These are phyloP conservation scores for Epinotia demarniana DNA, from an alignment of 2,888 invertebrate genomes.

Conservation along the genomic window DNA sequence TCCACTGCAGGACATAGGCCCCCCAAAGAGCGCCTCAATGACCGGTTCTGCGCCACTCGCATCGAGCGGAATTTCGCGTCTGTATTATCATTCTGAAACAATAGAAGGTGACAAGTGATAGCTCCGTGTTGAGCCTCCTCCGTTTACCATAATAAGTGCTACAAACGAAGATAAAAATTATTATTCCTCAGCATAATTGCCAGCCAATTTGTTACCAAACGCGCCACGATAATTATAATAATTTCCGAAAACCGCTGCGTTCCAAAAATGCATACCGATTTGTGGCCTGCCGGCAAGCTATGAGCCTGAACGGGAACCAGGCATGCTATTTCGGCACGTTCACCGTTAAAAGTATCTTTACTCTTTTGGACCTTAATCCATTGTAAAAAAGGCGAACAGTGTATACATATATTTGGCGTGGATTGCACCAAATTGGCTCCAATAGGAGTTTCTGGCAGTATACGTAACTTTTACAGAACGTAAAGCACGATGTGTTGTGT, in stretches of 20 bases:
- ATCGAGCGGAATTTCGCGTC: too few relatives aligned
- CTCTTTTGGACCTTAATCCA: background rate
- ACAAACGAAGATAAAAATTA: too few relatives aligned
- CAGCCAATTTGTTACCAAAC: background rate
- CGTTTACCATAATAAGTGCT: too few relatives aligned
- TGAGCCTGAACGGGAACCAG: constrained; percentile 7
- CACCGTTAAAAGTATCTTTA: background rate
- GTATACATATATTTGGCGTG: background rate
- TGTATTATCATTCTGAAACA: too few relatives aligned
- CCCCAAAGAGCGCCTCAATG: too few relatives aligned
- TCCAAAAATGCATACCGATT: constrained; percentile 33
- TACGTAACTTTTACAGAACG: constrained; percentile 11
- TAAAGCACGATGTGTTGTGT: constrained; percentile 44
- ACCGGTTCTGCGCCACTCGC: too few relatives aligned
- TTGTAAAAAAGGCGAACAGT: background rate
- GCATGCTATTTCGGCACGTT: background rate
- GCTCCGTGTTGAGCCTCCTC: too few relatives aligned
- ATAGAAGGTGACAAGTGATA: too few relatives aligned
- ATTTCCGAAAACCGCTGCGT: constrained; percentile 28
- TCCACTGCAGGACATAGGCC: too few relatives aligned
- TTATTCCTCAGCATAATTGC: too few relatives aligned
- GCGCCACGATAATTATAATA: constrained; percentile 24
- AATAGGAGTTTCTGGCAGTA: constrained; percentile 12
- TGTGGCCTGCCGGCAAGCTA: constrained; percentile 28
- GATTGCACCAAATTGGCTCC: background rate